phyloP scores from a whole-genome alignment of 2,888 invertebrate species.

The Eupithecia subfuscata region DNA sequence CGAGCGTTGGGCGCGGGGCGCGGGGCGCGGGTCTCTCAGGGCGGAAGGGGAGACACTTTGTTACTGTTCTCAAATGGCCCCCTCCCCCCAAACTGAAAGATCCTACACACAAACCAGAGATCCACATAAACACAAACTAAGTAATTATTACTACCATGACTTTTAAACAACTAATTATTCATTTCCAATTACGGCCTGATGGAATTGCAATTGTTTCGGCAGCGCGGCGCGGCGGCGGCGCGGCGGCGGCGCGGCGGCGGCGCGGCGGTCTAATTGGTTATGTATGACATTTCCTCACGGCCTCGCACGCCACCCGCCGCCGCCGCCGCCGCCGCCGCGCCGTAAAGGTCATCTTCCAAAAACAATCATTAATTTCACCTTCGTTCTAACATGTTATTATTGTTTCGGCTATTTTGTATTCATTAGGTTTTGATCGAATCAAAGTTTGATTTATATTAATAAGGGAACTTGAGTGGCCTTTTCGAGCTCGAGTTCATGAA shows the following conservation, averaged over 20 bases:
- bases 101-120: background rate
- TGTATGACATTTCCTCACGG: conserved; percentile 30
- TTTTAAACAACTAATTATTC: conserved; percentile 11
- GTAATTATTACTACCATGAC: background rate
- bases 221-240: background rate
- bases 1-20: too few relatives aligned
- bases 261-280: conserved; percentile 7
- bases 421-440: conserved; percentile 7
- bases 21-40: too few relatives aligned
- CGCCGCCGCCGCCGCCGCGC: conserved; percentile 25
- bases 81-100: background rate
- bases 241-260: background rate
- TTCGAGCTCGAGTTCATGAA: too few relatives aligned
- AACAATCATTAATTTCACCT: conserved; percentile 21
- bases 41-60: background rate
- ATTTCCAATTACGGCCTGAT: conserved; percentile 21
- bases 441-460: background rate
- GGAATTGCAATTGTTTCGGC: background rate
- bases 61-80: background rate
- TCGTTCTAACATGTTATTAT: background rate
- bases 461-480: background rate
- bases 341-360: conserved; percentile 38
- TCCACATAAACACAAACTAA: background rate
- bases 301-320: conserved; percentile 27
- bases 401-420: conserved; percentile 3